These are phyloP conservation scores for Takifugu bimaculatus DNA, from an alignment of 2,113 vertebrate species.

Conservation along the genomic window DNA sequence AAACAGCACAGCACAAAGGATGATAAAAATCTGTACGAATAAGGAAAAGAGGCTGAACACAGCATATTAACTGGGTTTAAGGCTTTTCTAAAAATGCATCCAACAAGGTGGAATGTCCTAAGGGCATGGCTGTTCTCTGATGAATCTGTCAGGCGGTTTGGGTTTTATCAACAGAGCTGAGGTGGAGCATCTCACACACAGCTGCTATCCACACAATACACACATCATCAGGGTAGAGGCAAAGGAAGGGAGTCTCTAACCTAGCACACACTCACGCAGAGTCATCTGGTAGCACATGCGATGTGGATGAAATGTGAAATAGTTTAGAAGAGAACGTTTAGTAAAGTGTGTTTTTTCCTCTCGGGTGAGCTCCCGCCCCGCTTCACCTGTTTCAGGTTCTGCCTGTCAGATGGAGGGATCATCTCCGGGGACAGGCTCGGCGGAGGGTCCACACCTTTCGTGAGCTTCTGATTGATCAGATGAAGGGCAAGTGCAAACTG, in stretches of 20 bases:
- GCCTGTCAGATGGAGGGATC: conserved; percentile 92
- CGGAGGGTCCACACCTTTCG: conserved; percentile 90
- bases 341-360: neutral
- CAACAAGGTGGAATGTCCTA: no score
- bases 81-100: no score
- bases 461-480: conserved; percentile 93
- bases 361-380: fast-evolving
- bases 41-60: no score
- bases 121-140: no score
- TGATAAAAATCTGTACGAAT: no score
- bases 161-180: no score
- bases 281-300: conserved; percentile 22
- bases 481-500: conserved; percentile 96
- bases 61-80: no score
- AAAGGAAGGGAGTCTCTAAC: conserved; percentile 3
- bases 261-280: conserved; percentile 33
- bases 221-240: no score
- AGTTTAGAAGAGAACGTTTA: neutral
- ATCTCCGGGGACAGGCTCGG: conserved; percentile 88
- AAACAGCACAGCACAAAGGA: no score
- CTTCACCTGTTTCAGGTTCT: conserved; percentile 80
- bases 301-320: conserved; percentile 24
- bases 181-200: no score
- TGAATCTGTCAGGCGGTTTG: no score
- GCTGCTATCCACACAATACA: no score